A percentile compares a stretch with the other conserved stretches of the same genome.
Conservation (phyloP, 2,888 invertebrate genomes). For the Sinhomidia bicolor region DNA sequence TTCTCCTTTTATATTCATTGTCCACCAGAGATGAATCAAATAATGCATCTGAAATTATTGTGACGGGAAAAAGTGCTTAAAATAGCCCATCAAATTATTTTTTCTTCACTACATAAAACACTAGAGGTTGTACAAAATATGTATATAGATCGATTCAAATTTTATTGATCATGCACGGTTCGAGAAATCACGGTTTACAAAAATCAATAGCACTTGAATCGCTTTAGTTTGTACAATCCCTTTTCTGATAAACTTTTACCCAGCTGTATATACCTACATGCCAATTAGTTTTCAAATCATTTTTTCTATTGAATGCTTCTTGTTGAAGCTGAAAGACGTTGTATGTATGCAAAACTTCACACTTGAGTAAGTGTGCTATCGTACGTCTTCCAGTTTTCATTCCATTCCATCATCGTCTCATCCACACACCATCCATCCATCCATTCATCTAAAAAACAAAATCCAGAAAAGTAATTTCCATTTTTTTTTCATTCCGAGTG, state of each 20-base stretch:
- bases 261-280: too few relatives aligned
- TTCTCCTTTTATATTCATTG: neutral
- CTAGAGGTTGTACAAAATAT: too few relatives aligned
- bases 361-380: neutral
- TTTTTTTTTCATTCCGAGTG: neutral
- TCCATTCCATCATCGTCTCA: neutral
- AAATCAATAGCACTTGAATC: too few relatives aligned
- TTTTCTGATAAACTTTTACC: too few relatives aligned
- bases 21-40: neutral
- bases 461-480: neutral
- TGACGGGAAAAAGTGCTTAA: neutral
- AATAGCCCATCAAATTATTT: neutral
- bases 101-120: too few relatives aligned
- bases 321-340: neutral
- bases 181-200: too few relatives aligned
- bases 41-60: neutral
- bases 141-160: too few relatives aligned
- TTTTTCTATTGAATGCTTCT: neutral
- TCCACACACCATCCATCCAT: neutral
- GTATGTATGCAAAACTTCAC: neutral
- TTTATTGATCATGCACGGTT: too few relatives aligned
- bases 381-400: neutral
- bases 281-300: too few relatives aligned
- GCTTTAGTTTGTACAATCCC: too few relatives aligned
- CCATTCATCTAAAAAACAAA: neutral